These are phyloP conservation scores for Illadopsis cleaveri DNA, from an alignment of 2,113 vertebrate genomes.

Conservation along the genomic window DNA sequence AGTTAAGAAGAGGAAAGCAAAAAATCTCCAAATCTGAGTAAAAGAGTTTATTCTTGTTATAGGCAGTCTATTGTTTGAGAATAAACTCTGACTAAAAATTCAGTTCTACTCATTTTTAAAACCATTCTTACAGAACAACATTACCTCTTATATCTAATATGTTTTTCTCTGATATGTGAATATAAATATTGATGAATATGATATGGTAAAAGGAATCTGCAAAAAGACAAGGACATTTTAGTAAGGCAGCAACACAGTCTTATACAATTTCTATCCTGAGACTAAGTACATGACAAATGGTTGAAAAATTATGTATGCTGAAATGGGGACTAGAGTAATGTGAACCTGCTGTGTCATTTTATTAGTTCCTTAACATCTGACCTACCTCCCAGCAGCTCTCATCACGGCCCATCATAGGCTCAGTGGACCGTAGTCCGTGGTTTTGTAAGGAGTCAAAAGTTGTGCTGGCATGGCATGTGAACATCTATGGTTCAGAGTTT, in stretches of 20 bases:
- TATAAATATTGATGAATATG: background rate
- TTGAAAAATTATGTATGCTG: background rate
- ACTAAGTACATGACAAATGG: background rate
- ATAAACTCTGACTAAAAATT: background rate
- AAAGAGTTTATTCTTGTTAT: background rate
- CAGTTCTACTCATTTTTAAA: background rate
- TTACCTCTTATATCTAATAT: background rate
- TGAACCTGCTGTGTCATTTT: constrained; percentile 35
- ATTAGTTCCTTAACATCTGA: constrained; percentile 11
- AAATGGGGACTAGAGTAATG: constrained; percentile 10
- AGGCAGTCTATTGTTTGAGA: background rate
- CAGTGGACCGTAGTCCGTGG: constrained; percentile 5
- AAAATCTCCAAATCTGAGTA: background rate
- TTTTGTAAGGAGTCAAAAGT: background rate
- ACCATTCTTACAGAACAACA: background rate
- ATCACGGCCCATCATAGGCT: background rate
- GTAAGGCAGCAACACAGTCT: background rate
- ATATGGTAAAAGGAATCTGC: background rate
- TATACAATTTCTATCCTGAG: background rate
- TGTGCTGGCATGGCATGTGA: background rate
- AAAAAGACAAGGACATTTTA: background rate
- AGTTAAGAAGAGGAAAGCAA: background rate
- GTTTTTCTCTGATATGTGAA: background rate
- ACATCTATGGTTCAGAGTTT: background rate
- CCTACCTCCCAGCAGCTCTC: constrained; percentile 22